phyloP scores from a whole-genome alignment of 2,888 invertebrate species.

The Eulithis testata region DNA sequence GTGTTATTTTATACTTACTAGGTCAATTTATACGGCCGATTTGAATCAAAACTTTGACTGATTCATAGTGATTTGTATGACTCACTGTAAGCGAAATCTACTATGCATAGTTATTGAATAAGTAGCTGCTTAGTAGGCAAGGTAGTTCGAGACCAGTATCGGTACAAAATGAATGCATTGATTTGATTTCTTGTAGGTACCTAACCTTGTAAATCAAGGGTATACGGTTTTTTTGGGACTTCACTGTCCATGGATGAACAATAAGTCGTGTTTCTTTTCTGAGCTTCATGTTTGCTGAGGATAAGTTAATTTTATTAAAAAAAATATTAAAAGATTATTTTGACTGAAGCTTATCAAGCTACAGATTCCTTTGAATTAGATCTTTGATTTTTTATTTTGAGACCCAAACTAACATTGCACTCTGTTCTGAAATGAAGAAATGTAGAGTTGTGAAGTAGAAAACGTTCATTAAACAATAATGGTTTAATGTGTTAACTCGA shows the following conservation, averaged over 20 bases:
- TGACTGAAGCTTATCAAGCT: too few species aligned
- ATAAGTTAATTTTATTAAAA: too few species aligned
- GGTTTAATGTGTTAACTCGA: constrained; percentile 19
- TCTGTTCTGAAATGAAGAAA: too few species aligned
- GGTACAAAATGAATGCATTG: background rate
- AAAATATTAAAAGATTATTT: too few species aligned
- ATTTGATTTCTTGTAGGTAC: background rate
- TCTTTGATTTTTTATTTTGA: too few species aligned
- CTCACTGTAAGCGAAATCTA: constrained; percentile 17
- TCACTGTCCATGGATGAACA: too few species aligned
- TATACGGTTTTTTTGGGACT: background rate
- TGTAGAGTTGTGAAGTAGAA: background rate
- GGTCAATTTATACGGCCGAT: constrained; percentile 6
- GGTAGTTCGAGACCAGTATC: background rate
- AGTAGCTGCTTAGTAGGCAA: background rate
- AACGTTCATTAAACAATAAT: background rate
- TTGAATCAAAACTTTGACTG: constrained; percentile 14
- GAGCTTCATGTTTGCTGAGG: too few species aligned
- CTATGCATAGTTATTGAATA: constrained; percentile 6
- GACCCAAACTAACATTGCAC: too few species aligned
- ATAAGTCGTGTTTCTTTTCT: too few species aligned
- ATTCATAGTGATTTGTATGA: constrained; percentile 12
- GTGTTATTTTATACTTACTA: too few species aligned
- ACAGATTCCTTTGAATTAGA: too few species aligned
- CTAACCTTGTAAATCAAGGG: background rate